A percentile compares a stretch with the other conserved stretches of the same genome.
These are phyloP conservation scores for Ranitomeya variabilis DNA, from an alignment of 2,113 vertebrate genomes.

Conservation along the genomic window DNA sequence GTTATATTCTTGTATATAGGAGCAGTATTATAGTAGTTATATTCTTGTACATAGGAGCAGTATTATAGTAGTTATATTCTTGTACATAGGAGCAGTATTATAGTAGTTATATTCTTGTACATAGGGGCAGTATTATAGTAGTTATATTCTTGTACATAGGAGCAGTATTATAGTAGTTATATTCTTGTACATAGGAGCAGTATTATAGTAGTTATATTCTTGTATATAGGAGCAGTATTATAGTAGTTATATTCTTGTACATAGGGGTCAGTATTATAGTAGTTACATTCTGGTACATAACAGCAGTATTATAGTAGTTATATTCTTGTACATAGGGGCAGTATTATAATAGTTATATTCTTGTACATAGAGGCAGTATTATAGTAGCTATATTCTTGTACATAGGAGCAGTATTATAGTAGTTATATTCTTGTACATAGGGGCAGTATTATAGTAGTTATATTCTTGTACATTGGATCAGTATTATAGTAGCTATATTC, in stretches of 20 bases:
- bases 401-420: no score
- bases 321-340: no score
- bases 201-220: conserved; percentile 13
- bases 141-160: conserved; percentile 12
- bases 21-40: conserved; percentile 4
- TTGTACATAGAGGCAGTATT: no score
- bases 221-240: neutral
- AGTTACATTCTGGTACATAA: no score
- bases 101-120: neutral
- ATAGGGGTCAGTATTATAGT: no score
- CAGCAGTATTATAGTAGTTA: no score
- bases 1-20: neutral
- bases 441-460: no score
- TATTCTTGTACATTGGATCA: no score
- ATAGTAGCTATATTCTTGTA: no score
- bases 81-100: neutral
- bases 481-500: no score
- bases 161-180: conserved; percentile 8
- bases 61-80: conserved; percentile 18
- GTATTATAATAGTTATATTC: no score
- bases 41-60: neutral
- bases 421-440: no score
- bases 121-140: neutral
- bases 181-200: conserved; percentile 5
- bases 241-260: neutral